These are phyloP conservation scores for Hyaena hyaena DNA, from an alignment of 2,113 vertebrate genomes.

Conservation along the genomic window DNA sequence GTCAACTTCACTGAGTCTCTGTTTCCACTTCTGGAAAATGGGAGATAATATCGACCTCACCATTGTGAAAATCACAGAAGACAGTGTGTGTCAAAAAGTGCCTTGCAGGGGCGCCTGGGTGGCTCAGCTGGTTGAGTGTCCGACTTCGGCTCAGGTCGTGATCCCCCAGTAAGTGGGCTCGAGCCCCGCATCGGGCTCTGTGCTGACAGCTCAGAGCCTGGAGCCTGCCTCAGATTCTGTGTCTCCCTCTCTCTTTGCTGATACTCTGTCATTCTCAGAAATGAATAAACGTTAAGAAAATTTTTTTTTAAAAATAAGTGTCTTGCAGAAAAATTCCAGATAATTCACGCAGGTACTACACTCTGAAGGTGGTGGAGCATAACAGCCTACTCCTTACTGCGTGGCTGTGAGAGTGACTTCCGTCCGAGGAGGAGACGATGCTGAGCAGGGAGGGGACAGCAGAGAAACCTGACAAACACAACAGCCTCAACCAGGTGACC, in stretches of 20 bases:
- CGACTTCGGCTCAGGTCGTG: too few species aligned
- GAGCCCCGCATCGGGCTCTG: too few species aligned
- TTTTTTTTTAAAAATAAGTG: too few species aligned
- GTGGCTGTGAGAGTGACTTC: not conserved
- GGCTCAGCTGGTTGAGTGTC: too few species aligned
- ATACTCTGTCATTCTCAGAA: too few species aligned
- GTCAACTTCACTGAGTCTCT: not conserved
- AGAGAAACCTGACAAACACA: not conserved
- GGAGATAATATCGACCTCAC: not conserved
- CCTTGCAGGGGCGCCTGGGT: too few species aligned
- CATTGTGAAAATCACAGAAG: not conserved
- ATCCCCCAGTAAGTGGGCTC: too few species aligned
- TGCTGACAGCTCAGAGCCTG: too few species aligned
- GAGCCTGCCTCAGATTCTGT: too few species aligned
- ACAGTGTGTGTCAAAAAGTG: not conserved
- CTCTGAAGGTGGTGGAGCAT: not conserved
- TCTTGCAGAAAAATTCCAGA: not conserved
- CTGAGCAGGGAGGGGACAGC: rapidly evolving
- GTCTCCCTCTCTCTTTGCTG: too few species aligned
- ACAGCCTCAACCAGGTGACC: not conserved
- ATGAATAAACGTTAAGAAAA: too few species aligned
- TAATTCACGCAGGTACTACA: rapidly evolving
- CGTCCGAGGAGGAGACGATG: rapidly evolving
- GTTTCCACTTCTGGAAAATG: not conserved
- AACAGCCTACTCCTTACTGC: rapidly evolving